These are phyloP conservation scores for Drosophila obscura DNA, from an alignment of 1,140 invertebrate species.

Conservation along the genomic window DNA sequence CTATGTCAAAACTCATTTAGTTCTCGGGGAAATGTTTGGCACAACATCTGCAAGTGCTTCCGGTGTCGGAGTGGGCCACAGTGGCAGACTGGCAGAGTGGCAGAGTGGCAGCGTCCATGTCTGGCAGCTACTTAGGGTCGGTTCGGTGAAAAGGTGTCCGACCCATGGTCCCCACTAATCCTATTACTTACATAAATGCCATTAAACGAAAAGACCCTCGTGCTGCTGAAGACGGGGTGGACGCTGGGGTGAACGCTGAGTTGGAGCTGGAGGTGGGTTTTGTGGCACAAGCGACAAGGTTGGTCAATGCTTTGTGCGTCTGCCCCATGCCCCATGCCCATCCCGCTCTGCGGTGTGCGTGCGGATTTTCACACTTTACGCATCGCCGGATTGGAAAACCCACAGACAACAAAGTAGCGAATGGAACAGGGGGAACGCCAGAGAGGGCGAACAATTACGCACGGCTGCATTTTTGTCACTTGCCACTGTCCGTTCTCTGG, in stretches of 20 bases:
- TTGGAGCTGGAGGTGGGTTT: not conserved
- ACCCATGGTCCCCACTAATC: conserved; percentile 48
- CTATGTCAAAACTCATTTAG: conserved; percentile 49
- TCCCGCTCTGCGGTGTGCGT: conserved; percentile 18
- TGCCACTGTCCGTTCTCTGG: conserved; percentile 9
- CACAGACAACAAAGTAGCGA: not conserved
- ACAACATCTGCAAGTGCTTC: conserved; percentile 37
- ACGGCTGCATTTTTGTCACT: conserved; percentile 26
- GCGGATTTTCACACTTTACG: conserved; percentile 54
- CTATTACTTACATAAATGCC: conserved; percentile 58
- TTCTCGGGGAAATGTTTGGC: conserved; percentile 21
- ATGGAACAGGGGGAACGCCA: not conserved
- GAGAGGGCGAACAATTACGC: conserved; percentile 14
- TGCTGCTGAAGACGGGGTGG: not conserved
- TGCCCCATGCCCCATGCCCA: too few relatives aligned
- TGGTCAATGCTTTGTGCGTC: conserved; percentile 10
- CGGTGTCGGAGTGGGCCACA: conserved; percentile 1
- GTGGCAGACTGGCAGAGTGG: not conserved
- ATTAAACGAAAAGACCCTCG: conserved; percentile 43
- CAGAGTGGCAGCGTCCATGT: conserved; percentile 5
- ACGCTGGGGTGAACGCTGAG: not conserved
- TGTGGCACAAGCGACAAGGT: not conserved
- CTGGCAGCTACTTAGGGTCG: conserved; percentile 20
- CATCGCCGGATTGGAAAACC: conserved; percentile 21
- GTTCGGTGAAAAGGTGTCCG: conserved; percentile 32